Evolutionary conservation across 2,797 vertebrate genomes (phyloP), one percentile per base, ranked within the genome.

Genomic region (Parauchenoglanis ngamensis): DNA sequence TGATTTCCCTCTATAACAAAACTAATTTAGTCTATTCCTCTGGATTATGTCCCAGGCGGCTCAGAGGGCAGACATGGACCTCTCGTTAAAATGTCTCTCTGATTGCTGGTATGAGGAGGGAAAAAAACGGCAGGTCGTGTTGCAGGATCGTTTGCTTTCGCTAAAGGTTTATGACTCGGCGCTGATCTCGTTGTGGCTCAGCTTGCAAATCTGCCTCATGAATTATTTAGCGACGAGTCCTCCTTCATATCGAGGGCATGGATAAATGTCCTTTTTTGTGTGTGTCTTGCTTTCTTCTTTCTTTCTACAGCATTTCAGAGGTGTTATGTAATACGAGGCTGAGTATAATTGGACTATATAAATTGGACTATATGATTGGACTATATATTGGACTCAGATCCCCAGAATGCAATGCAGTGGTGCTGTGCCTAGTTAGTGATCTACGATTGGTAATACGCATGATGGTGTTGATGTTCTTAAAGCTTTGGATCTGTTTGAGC

Each of bases 71-170:
- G 23, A 65, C 17, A 44, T 4, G 21, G 57, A 67, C 46, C 72
- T 17, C 80, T 83, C 86, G 73, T 89, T 79, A 88, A 83, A 85
- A 86, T 87, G 73, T 87, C 57, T 46, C 46, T 61, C 56, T 31
- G 54, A 63, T 65, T 65, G 77, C 21, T 19, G 40, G 68, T 31
- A 76, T 57, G 23, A 81, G 76, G 61, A 46, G 57, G 23, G 19
- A 6, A 59, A 56, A 56, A 73, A 49, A n/a, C 15, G 17, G 15
- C 44, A 40, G 52, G 65, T 84, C 61, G 61, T 23, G 7, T 61
- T 77, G 68, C 83, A 19, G 56, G 44, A 54, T 54, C 23, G 13
- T 85, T 65, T 63, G 86, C 46, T 67, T 88, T 75, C 54, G 46
- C 63, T 76, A n/a, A 81, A 81, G 40, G 85, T 87, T 88, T 88